These are phyloP conservation scores for Centruroides sculpturatus DNA, from an alignment of 1,140 invertebrate genomes.

Conservation along the genomic window DNA sequence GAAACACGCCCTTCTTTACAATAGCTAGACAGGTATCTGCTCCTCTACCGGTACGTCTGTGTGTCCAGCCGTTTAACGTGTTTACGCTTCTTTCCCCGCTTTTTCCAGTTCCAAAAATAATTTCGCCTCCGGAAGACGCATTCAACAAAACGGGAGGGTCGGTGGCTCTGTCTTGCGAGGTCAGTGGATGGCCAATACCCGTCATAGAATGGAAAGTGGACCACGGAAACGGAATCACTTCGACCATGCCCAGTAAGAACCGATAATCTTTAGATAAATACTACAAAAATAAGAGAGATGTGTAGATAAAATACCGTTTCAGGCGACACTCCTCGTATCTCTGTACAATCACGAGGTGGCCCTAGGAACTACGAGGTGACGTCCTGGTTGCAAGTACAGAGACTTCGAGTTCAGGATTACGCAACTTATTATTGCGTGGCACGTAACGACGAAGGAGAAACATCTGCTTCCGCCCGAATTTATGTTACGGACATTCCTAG, in stretches of 20 bases:
- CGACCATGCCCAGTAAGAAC: conserved; percentile 39
- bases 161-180: conserved; percentile 44
- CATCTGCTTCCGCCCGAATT: conserved; percentile 31
- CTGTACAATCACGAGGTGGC: conserved; percentile 42
- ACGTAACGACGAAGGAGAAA: conserved; percentile 39
- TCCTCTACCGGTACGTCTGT: too few species aligned
- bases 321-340: conserved; percentile 40
- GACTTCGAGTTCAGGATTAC: conserved; percentile 34
- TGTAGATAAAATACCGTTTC: not conserved
- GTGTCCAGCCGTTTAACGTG: too few species aligned
- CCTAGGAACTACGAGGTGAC: conserved; percentile 45
- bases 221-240: conserved; percentile 28
- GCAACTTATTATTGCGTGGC: conserved; percentile 48
- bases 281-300: not conserved
- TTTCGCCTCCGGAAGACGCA: conserved; percentile 31
- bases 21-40: too few species aligned
- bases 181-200: conserved; percentile 44
- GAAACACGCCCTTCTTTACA: too few species aligned
- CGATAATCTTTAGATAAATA: not conserved
- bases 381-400: conserved; percentile 47
- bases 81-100: too few species aligned
- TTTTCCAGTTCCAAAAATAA: conserved; percentile 30
- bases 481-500: conserved; percentile 18
- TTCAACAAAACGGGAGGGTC: conserved; percentile 32
- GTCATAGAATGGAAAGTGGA: conserved; percentile 44